phyloP scores from a whole-genome alignment of 2,888 invertebrate species.

The Dione vanillae region DNA sequence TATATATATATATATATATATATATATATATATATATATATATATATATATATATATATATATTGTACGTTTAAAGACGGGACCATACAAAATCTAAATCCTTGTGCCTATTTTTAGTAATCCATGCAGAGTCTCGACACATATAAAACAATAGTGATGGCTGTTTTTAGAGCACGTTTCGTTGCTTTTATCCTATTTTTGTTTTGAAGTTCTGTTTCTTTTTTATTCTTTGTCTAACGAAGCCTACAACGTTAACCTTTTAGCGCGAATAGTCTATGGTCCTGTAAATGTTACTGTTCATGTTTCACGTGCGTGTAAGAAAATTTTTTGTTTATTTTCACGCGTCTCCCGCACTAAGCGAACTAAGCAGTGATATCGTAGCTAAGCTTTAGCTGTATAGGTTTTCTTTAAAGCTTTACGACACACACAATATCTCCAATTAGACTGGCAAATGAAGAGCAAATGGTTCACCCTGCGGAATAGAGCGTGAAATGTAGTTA shows the following conservation, averaged over 20 bases:
- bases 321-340: not conserved
- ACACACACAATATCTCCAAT: too few species aligned
- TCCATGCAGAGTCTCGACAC: conserved; percentile 28
- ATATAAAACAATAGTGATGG: conserved; percentile 27
- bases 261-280: conserved; percentile 46
- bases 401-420: too few species aligned
- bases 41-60: too few species aligned
- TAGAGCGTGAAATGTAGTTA: too few species aligned
- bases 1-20: too few species aligned
- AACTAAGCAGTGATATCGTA: not conserved
- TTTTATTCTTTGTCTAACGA: conserved; percentile 45
- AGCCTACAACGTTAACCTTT: conserved; percentile 50
- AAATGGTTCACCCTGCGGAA: too few species aligned
- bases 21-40: too few species aligned
- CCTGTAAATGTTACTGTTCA: not conserved
- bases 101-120: not conserved
- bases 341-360: not conserved
- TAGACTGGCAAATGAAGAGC: too few species aligned
- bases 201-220: conserved; percentile 33
- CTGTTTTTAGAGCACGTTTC: conserved; percentile 40
- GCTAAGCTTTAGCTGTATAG: too few species aligned
- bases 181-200: conserved; percentile 33
- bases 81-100: not conserved
- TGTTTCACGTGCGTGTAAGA: not conserved
- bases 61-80: too few species aligned